Percentiles rank a stretch among this genome's conserved stretches.
Evolutionary conservation across 2,797 vertebrate species (phyloP).

Genomic region (Lagocephalus sceleratus): DNA sequence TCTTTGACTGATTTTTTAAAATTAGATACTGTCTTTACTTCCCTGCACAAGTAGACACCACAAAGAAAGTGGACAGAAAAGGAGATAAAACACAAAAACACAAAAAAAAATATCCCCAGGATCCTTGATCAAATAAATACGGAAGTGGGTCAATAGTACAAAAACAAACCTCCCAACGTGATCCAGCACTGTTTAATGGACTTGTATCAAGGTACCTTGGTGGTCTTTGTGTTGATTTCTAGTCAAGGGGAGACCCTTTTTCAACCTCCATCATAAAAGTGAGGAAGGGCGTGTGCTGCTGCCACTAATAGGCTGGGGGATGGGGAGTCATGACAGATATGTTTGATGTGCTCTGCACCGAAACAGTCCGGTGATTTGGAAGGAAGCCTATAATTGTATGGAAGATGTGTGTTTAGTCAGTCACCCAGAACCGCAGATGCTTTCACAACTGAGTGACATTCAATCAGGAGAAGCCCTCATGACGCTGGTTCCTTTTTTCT

Average conservation of each 20-base stretch:
- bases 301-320: constrained; percentile 24
- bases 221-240: constrained; percentile 38
- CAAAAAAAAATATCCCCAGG: too few species aligned
- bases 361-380: constrained; percentile 18
- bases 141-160: too few species aligned
- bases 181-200: too few species aligned
- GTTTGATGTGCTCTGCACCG: constrained; percentile 12
- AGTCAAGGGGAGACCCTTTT: constrained; percentile 34
- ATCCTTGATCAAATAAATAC: too few species aligned
- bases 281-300: constrained; percentile 11
- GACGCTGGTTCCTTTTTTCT: constrained; percentile 30
- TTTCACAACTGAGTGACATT: background rate
- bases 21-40: background rate
- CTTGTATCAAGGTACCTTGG: too few species aligned
- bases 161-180: too few species aligned
- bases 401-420: constrained; percentile 42
- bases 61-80: background rate
- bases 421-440: background rate
- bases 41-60: background rate
- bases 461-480: constrained; percentile 8
- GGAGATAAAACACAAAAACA: background rate
- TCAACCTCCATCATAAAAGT: constrained; percentile 25
- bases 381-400: constrained; percentile 40
- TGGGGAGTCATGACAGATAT: constrained; percentile 25
- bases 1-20: background rate